Evolutionary conservation across 1,140 invertebrate genomes (phyloP).

Genomic region (Wiebesia pumilae): DNA sequence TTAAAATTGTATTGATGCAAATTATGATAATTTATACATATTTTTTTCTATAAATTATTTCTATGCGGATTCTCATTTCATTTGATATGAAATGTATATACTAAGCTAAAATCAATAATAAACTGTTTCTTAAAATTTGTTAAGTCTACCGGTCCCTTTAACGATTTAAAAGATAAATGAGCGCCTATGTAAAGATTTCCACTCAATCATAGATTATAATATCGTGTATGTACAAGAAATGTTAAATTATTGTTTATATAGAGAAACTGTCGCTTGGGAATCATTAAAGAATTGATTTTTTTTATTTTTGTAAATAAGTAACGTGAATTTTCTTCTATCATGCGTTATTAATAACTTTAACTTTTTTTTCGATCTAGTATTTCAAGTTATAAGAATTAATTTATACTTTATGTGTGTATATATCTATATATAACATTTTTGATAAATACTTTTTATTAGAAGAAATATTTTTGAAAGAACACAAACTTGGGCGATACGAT

Average conservation of each 20-base stretch:
- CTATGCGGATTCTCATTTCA: background rate
- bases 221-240: constrained; percentile 48
- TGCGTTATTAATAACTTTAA: background rate
- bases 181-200: constrained; percentile 46
- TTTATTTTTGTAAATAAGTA: constrained; percentile 22
- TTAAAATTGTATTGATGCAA: background rate
- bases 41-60: background rate
- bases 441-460: constrained; percentile 18
- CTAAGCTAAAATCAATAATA: background rate
- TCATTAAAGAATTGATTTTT: constrained; percentile 34
- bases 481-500: background rate
- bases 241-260: constrained; percentile 51
- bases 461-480: background rate
- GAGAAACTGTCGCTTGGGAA: constrained; percentile 46
- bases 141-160: background rate
- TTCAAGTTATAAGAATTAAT: background rate
- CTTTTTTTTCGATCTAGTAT: background rate
- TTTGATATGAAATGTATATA: background rate
- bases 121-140: background rate
- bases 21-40: background rate
- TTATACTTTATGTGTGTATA: constrained; percentile 12
- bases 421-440: constrained; percentile 26
- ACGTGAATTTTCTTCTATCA: background rate
- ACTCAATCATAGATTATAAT: constrained; percentile 42
- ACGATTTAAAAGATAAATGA: constrained; percentile 16